phyloP scores from a whole-genome alignment of 1,140 invertebrate genomes.

The Lordiphosa mommai region DNA sequence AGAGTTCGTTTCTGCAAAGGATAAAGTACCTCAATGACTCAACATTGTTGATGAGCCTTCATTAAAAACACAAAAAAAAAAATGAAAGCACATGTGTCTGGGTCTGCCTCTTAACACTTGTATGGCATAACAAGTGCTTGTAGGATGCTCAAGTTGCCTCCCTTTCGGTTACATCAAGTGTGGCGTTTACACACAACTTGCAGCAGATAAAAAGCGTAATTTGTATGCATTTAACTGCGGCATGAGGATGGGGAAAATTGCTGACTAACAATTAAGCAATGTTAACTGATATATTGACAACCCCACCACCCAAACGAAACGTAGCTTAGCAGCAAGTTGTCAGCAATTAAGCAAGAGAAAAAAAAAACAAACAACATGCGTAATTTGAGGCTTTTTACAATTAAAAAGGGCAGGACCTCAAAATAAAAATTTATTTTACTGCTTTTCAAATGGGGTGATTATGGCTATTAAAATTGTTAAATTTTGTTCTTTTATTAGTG shows the following conservation, averaged over 20 bases:
- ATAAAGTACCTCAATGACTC: constrained; percentile 22
- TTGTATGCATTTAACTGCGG: constrained; percentile 23
- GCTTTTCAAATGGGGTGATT: too few species aligned
- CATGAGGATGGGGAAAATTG: background rate
- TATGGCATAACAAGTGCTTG: constrained; percentile 49
- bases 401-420: background rate
- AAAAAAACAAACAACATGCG: constrained; percentile 8
- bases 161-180: constrained; percentile 31
- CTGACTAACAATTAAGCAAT: constrained; percentile 28
- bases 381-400: constrained; percentile 26
- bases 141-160: constrained; percentile 32
- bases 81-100: constrained; percentile 6
- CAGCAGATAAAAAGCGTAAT: constrained; percentile 38
- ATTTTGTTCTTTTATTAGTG: too few species aligned
- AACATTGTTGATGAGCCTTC: constrained; percentile 63
- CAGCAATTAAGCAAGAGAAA: constrained; percentile 20
- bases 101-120: background rate
- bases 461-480: too few species aligned
- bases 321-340: constrained; percentile 6
- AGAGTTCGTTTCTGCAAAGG: constrained; percentile 2
- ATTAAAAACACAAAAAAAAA: constrained; percentile 59
- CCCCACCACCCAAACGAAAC: background rate
- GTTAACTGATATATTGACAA: background rate
- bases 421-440: too few species aligned
- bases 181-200: constrained; percentile 3